Evolutionary conservation across 2,888 invertebrate species (phyloP).

Genomic region (Bhutanitis thaidina): DNA sequence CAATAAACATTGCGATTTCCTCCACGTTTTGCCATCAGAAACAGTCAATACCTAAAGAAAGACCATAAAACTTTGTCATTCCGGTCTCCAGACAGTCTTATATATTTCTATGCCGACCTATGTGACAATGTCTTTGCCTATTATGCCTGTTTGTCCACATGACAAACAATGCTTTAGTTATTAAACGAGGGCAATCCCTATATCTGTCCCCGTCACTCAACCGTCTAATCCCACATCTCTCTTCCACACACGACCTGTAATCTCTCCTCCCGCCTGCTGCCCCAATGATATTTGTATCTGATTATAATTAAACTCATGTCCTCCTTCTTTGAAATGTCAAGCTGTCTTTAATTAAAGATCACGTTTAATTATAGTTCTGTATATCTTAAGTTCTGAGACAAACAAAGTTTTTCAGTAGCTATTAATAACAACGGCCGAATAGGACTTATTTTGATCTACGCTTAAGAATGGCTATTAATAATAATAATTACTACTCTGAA

Average conservation of each 20-base stretch:
- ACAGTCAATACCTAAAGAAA: neutral
- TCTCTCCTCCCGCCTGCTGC: conserved; percentile 66
- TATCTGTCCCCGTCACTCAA: conserved; percentile 60
- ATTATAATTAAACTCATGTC: conserved; percentile 75
- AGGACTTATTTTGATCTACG: too few relatives aligned
- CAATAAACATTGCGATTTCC: too few relatives aligned
- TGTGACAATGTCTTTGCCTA: conserved; percentile 43
- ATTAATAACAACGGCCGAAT: too few relatives aligned
- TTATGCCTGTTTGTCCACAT: conserved; percentile 42
- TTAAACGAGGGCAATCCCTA: conserved; percentile 67
- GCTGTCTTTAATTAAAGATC: conserved; percentile 73
- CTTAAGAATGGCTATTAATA: too few relatives aligned
- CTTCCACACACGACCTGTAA: conserved; percentile 54
- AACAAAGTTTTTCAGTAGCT: neutral
- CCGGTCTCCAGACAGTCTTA: conserved; percentile 43
- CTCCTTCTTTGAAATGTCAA: conserved; percentile 78
- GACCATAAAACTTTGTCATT: conserved; percentile 5
- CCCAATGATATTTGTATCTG: conserved; percentile 79
- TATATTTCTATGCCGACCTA: conserved; percentile 33
- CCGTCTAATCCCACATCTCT: conserved; percentile 38
- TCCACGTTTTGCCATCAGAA: too few relatives aligned
- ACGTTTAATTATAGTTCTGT: conserved; percentile 60
- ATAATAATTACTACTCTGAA: too few relatives aligned
- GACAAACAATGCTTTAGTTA: conserved; percentile 67
- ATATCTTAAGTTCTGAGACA: conserved; percentile 5